Evolutionary conservation across 2,888 invertebrate species (phyloP).

Genomic region (Tetragonisca angustula): DNA sequence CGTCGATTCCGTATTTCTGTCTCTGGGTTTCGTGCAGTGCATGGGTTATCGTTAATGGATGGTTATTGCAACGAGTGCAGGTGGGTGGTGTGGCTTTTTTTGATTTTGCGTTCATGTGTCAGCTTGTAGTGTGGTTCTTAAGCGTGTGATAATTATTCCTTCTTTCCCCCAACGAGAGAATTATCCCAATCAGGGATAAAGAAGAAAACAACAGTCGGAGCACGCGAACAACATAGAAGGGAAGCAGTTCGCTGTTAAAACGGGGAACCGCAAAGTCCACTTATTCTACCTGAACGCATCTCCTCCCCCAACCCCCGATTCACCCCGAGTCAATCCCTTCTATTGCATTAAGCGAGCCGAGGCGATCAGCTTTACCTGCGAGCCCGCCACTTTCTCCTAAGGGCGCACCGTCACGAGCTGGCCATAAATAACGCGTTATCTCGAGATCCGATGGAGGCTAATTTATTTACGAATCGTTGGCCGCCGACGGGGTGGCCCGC

Average conservation of each 20-base stretch:
- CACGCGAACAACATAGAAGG: conserved; percentile 14
- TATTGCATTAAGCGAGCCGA: conserved; percentile 68
- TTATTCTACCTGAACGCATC: conserved; percentile 77
- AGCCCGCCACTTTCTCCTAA: conserved; percentile 52
- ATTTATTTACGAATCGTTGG: conserved; percentile 81
- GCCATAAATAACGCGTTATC: conserved; percentile 80
- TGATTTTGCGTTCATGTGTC: too few species aligned
- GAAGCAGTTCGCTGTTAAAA: conserved; percentile 34
- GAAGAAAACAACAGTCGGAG: conserved; percentile 4
- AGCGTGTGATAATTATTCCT: too few species aligned
- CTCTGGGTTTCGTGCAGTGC: too few species aligned
- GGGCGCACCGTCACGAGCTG: conserved; percentile 76
- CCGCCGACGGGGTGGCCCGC: conserved; percentile 47
- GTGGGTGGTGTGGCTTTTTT: too few species aligned
- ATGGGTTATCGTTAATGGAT: too few species aligned
- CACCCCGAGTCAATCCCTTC: conserved; percentile 51
- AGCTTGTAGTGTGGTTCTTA: too few species aligned
- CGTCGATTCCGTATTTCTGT: too few species aligned
- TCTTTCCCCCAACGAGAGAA: too few species aligned
- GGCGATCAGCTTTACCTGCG: conserved; percentile 67
- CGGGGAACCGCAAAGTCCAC: conserved; percentile 68
- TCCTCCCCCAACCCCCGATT: too few species aligned
- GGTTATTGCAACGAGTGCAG: too few species aligned
- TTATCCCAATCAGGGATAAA: too few species aligned
- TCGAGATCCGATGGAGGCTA: conserved; percentile 79